Conservation (phyloP, 2,113 vertebrate genomes). For the Fregata magnificens region DNA sequence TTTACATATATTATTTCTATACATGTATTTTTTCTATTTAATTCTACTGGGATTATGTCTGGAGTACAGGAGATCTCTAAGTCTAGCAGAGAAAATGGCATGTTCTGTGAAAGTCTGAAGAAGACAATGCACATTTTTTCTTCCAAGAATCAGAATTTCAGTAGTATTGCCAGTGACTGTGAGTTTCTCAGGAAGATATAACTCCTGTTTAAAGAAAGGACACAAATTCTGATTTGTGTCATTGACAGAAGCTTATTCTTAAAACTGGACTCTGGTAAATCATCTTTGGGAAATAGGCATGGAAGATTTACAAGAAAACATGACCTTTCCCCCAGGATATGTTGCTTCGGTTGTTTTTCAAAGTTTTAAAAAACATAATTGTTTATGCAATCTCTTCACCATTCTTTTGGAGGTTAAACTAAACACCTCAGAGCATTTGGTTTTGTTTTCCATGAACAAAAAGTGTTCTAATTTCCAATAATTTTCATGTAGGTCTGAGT, state of each 20-base stretch:
- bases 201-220: background rate
- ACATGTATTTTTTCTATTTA: background rate
- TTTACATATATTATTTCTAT: background rate
- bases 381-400: background rate
- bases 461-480: background rate
- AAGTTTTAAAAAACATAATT: background rate
- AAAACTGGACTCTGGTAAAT: background rate
- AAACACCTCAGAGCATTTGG: background rate
- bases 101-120: background rate
- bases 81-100: background rate
- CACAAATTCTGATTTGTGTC: background rate
- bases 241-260: background rate
- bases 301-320: background rate
- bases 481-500: background rate
- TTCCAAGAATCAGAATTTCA: background rate
- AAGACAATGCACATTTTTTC: background rate
- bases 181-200: background rate
- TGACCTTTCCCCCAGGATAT: background rate
- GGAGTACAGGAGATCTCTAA: background rate
- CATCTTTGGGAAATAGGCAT: background rate
- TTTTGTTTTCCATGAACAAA: background rate
- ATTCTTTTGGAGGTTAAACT: background rate
- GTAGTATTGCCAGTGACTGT: background rate
- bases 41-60: no score
- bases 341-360: background rate